Conservation (phyloP, 2,888 invertebrate species). For the Exocentrus adspersus region DNA sequence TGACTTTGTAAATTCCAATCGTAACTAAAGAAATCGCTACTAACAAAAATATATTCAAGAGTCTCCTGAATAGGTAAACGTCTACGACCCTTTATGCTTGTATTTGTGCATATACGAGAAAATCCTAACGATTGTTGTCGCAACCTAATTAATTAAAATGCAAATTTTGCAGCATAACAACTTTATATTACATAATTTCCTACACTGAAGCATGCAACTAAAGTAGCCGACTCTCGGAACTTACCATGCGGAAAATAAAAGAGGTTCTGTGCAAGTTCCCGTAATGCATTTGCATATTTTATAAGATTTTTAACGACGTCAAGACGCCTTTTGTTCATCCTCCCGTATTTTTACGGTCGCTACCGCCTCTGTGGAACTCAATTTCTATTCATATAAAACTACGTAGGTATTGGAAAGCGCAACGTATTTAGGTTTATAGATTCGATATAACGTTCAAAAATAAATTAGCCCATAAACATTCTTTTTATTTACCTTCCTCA, state of each 20-base stretch:
- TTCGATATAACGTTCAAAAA: background rate
- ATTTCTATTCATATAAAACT: background rate
- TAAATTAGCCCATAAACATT: background rate
- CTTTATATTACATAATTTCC: too few relatives aligned
- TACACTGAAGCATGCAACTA: too few relatives aligned
- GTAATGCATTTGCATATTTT: background rate
- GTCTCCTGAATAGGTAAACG: too few relatives aligned
- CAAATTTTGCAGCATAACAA: too few relatives aligned
- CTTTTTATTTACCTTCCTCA: conserved; percentile 69
- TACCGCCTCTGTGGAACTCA: background rate
- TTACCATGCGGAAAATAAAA: background rate
- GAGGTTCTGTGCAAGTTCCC: too few relatives aligned
- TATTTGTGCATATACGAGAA: too few relatives aligned
- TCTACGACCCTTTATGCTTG: too few relatives aligned
- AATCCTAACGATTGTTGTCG: too few relatives aligned
- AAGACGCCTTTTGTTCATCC: background rate
- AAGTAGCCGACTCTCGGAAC: background rate
- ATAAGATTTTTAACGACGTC: background rate
- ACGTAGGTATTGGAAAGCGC: background rate
- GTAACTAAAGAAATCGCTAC: too few relatives aligned
- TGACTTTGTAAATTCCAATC: too few relatives aligned
- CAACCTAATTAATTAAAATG: too few relatives aligned
- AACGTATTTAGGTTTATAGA: background rate
- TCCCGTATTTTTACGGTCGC: background rate
- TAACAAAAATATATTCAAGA: too few relatives aligned